phyloP scores from a whole-genome alignment of 2,888 invertebrate genomes.

The Glyphotaelius pellucidus region DNA sequence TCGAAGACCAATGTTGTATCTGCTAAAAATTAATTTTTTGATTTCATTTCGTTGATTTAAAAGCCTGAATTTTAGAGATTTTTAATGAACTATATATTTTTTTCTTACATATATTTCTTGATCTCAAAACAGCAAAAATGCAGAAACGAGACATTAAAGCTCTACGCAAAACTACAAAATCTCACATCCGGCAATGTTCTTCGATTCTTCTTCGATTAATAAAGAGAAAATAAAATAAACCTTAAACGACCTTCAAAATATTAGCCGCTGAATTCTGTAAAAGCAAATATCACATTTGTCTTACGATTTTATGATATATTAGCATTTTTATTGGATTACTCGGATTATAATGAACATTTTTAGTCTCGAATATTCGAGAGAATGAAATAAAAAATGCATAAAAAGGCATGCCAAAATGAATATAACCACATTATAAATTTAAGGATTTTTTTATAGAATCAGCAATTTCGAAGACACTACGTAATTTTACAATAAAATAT shows the following conservation, averaged over 20 bases:
- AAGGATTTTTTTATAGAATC: neutral
- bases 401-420: neutral
- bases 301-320: neutral
- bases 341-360: neutral
- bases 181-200: too few relatives aligned
- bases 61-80: too few relatives aligned
- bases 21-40: too few relatives aligned
- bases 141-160: too few relatives aligned
- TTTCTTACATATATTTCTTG: too few relatives aligned
- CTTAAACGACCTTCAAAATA: neutral
- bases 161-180: too few relatives aligned
- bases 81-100: too few relatives aligned
- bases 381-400: constrained; percentile 2
- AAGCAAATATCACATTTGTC: neutral
- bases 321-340: neutral
- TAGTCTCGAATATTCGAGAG: neutral
- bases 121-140: too few relatives aligned
- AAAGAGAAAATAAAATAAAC: neutral
- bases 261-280: neutral
- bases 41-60: too few relatives aligned
- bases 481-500: neutral
- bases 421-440: neutral
- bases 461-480: neutral
- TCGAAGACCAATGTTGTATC: too few relatives aligned
- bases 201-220: too few relatives aligned